Evolutionary conservation across 2,888 invertebrate species (phyloP), one percentile per base, ranked within the genome.

Genomic region (Drosophila nr. perissopoda): DNA sequence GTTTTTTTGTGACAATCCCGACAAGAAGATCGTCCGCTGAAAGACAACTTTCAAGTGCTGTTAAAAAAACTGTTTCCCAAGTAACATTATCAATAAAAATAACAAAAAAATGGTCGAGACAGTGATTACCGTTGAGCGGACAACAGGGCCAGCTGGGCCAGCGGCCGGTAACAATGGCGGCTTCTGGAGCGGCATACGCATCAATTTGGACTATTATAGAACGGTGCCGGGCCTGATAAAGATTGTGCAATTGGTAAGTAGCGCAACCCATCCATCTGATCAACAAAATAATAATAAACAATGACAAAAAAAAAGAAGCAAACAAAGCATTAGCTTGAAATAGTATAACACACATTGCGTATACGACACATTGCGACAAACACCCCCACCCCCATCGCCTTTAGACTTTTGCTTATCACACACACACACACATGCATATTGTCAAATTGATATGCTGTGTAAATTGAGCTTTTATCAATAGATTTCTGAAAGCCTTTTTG

Each of bases 221-320:
- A 96, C 96, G 53, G 94, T 96, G 90, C 97, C 97, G 64, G 98
- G 98, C 83, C 94, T 97, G 87, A 91, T 97, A 80, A 98, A 98
- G 94, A 93, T 98, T 76, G 94, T 95, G 27, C 95, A 98, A 94
- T 93, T 97, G 94, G 98, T 98, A 94, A 96, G 97, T 91, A 40
- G 16, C 18, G 18, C 27, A n/a, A 54, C 10, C 25, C 16, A 34
- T 25, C 16, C 25, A 25, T 25, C 25, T 25, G 16, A 16, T 25
- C 21, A 45, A 45, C 13, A 25, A 25, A 25, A 16, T 4, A 45
- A 25, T 25, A 8, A 16, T 7, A 45, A 45, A 18, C 18, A 31
- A 31, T 38, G 13, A 38, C 21, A 48, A 40, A 27, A 36, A 49
- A 27, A 16, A 42, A 21, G 18, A 38, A 34, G 34, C 13, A 42